Percentiles rank a stretch among this genome's conserved stretches.
Conservation (phyloP, 2,888 invertebrate species). For the Acanthococcus lagerstroemiae region DNA sequence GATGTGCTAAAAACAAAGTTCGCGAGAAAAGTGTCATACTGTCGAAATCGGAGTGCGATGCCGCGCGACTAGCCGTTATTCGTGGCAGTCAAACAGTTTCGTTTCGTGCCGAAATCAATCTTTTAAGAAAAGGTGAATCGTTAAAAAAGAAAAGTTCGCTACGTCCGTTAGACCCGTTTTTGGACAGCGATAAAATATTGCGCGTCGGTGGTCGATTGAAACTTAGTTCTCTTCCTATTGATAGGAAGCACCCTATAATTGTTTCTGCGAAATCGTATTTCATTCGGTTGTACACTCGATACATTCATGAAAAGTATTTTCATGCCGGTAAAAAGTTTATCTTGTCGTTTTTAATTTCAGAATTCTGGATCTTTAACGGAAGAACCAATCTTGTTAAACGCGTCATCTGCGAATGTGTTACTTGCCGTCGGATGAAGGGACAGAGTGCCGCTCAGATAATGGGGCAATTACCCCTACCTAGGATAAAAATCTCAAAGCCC, state of each 20-base stretch:
- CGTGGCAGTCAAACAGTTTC: background rate
- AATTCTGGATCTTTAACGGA: background rate
- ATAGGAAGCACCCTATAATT: too few species aligned
- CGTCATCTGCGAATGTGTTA: background rate
- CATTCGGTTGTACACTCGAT: background rate
- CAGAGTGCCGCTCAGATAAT: background rate
- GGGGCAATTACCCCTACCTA: background rate
- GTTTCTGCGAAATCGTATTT: background rate
- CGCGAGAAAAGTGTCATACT: background rate
- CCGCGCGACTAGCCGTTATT: background rate
- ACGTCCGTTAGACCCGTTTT: background rate
- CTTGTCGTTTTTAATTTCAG: background rate
- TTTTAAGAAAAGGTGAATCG: background rate
- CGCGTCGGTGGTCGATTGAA: slow-evolving; percentile 5
- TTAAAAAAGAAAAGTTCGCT: background rate
- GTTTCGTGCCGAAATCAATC: background rate
- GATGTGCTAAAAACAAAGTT: background rate
- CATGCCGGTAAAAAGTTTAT: background rate
- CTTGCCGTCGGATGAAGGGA: background rate
- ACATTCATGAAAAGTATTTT: background rate
- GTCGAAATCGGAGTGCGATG: background rate
- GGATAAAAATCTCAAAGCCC: background rate
- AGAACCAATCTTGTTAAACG: background rate
- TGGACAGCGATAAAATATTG: background rate
- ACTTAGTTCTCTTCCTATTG: background rate